These are phyloP conservation scores for Nannobrachium achirus DNA, from an alignment of 2,113 vertebrate species.

Conservation along the genomic window DNA sequence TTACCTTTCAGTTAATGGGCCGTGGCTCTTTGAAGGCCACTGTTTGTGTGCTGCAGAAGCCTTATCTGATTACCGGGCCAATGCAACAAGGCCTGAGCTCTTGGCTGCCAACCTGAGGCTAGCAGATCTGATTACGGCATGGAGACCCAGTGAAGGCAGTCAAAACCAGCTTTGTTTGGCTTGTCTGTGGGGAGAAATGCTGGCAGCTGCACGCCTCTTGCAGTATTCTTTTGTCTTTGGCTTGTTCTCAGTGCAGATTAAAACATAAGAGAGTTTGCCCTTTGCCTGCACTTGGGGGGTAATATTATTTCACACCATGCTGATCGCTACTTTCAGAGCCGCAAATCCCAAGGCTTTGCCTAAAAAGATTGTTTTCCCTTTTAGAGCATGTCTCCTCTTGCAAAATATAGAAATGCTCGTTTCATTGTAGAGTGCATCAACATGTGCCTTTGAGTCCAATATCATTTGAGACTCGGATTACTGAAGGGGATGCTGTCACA, in stretches of 20 bases:
- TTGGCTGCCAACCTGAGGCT: conserved; percentile 59
- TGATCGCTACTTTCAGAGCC: conserved; percentile 30
- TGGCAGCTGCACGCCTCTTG: conserved; percentile 58
- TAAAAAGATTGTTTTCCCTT: conserved; percentile 35
- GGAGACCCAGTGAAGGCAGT: conserved; percentile 54
- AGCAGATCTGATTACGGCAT: conserved; percentile 70
- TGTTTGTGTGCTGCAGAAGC: conserved; percentile 67
- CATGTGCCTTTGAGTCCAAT: conserved; percentile 15
- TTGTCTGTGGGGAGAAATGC: conserved; percentile 56
- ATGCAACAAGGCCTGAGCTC: conserved; percentile 53
- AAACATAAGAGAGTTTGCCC: conserved; percentile 48
- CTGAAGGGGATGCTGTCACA: conserved; percentile 27
- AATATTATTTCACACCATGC: conserved; percentile 50
- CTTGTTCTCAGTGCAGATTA: conserved; percentile 59
- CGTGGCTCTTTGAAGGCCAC: conserved; percentile 65
- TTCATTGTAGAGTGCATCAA: conserved; percentile 18
- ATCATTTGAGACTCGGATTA: conserved; percentile 39
- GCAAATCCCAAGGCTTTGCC: conserved; percentile 33
- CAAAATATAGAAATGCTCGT: conserved; percentile 5
- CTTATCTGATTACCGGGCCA: conserved; percentile 75
- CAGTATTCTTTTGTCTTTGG: conserved; percentile 54
- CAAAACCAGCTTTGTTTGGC: conserved; percentile 67
- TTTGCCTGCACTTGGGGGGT: conserved; percentile 39
- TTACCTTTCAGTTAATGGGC: conserved; percentile 74
- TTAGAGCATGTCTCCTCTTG: conserved; percentile 41